Conservation (phyloP, 35 echinoderm and acorn worm species). For the Lytechinus variegatus region DNA sequence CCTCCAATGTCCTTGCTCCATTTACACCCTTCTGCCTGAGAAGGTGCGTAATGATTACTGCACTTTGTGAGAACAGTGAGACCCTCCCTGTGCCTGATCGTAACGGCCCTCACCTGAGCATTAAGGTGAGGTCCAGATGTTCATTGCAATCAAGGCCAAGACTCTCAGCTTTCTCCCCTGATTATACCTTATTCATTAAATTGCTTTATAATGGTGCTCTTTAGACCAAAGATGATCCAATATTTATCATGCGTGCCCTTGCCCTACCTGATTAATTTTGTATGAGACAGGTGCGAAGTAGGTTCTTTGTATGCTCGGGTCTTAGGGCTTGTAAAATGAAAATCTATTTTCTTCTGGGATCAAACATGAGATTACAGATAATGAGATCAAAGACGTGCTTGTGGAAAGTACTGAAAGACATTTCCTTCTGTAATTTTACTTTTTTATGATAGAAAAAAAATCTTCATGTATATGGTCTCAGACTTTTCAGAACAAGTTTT, state of each 20-base stretch:
- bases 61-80: background rate
- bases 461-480: too few species aligned
- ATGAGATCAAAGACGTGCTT: background rate
- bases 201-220: slow-evolving; percentile 22
- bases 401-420: too few species aligned
- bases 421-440: too few species aligned
- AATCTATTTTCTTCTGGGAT: background rate
- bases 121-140: background rate
- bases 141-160: background rate
- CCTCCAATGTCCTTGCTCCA: background rate
- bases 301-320: background rate
- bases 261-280: background rate
- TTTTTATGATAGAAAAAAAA: too few species aligned
- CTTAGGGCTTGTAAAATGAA: background rate
- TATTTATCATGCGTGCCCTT: background rate
- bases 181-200: background rate
- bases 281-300: background rate
- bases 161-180: background rate
- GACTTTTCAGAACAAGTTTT: too few species aligned
- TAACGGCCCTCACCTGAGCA: background rate
- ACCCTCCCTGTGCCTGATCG: background rate
- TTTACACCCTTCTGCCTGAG: background rate
- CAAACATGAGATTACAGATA: background rate
- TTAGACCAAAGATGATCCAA: background rate
- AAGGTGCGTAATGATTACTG: background rate